Conservation (phyloP, 1,140 invertebrate genomes). For the Leptonema lineaticorne region DNA sequence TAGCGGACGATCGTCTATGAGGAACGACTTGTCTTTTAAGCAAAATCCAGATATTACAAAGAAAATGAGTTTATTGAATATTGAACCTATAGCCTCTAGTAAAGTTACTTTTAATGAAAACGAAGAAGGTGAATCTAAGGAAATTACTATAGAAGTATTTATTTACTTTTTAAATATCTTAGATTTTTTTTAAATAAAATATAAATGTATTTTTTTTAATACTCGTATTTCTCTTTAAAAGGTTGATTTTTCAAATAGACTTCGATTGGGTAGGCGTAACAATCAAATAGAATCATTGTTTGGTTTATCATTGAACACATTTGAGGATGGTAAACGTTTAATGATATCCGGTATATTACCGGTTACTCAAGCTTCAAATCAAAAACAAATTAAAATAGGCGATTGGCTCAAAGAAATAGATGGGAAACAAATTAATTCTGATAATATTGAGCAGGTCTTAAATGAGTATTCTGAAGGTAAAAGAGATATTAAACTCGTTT, state of each 20-base stretch:
- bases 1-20: conserved; percentile 25
- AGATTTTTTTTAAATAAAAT: not conserved
- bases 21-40: conserved; percentile 6
- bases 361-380: conserved; percentile 59
- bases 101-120: conserved; percentile 47
- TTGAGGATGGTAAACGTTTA: conserved; percentile 60
- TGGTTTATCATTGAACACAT: conserved; percentile 60
- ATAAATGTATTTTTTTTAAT: not conserved
- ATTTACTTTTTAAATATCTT: not conserved
- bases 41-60: not conserved
- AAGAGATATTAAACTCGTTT: conserved; percentile 44
- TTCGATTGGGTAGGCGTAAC: conserved; percentile 61
- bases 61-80: conserved; percentile 6
- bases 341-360: conserved; percentile 65
- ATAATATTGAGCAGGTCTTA: conserved; percentile 48
- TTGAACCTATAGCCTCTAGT: not conserved
- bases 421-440: conserved; percentile 56
- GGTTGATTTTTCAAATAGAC: conserved; percentile 53
- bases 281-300: conserved; percentile 59
- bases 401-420: conserved; percentile 64
- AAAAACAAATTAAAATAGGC: conserved; percentile 63
- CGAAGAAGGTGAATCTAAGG: conserved; percentile 58
- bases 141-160: conserved; percentile 55
- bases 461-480: conserved; percentile 32
- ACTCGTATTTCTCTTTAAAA: conserved; percentile 19